These are phyloP conservation scores for Sander vitreus DNA, from an alignment of 2,113 vertebrate genomes.

Conservation along the genomic window DNA sequence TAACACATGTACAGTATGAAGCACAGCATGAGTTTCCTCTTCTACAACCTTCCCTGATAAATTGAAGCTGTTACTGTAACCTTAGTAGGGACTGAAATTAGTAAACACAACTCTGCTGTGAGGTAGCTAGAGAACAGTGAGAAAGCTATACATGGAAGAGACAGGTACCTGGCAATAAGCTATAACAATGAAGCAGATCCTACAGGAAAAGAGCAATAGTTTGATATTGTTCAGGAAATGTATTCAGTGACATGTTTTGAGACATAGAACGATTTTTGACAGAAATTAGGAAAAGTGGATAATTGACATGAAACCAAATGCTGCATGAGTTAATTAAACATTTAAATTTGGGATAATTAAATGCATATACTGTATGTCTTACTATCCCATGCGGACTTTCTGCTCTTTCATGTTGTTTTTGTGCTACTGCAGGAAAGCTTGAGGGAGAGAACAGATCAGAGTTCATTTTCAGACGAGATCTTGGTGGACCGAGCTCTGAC, in stretches of 20 bases:
- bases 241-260: neutral
- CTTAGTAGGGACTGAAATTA: neutral
- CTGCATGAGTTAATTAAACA: neutral
- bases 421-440: neutral
- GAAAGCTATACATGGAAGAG: no score
- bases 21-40: neutral
- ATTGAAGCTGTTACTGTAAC: neutral
- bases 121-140: no score
- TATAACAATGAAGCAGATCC: no score
- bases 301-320: neutral
- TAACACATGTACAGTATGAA: neutral
- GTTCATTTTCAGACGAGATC: no score
- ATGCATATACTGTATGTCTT: neutral
- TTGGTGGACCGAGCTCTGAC: no score
- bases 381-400: neutral
- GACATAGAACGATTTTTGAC: no score
- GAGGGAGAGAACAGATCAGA: no score
- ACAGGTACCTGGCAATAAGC: neutral
- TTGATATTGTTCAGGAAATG: neutral
- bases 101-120: neutral
- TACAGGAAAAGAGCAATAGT: neutral
- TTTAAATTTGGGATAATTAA: neutral
- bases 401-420: neutral
- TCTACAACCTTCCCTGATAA: neutral
- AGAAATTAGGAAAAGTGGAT: neutral